A percentile compares a stretch with the other conserved stretches of the same genome.
These are phyloP conservation scores for Pagetopsis macropterus DNA, from an alignment of 2,797 vertebrate genomes.

Conservation along the genomic window DNA sequence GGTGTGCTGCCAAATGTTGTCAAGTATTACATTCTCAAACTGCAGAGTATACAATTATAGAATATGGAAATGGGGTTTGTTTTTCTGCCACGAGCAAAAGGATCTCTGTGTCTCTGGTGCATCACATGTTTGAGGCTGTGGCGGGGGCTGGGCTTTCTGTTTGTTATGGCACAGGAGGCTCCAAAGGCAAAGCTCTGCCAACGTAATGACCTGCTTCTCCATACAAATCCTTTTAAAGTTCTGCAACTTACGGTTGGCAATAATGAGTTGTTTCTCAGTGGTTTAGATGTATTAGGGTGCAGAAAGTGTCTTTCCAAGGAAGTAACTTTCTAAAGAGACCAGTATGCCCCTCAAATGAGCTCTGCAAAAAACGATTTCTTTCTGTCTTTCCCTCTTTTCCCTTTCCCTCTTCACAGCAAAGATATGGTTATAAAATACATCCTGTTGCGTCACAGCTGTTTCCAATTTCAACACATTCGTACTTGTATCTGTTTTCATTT, in stretches of 20 bases:
- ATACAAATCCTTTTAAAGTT: constrained; percentile 48
- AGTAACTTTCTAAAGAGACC: constrained; percentile 50
- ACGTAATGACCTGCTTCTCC: constrained; percentile 47
- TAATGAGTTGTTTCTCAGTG: constrained; percentile 42
- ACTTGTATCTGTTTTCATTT: constrained; percentile 17
- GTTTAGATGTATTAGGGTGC: constrained; percentile 52
- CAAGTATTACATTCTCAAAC: neutral
- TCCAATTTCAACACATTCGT: constrained; percentile 12
- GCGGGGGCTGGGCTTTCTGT: constrained; percentile 25
- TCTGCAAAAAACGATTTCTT: constrained; percentile 1
- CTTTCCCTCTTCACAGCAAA: neutral
- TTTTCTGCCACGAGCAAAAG: neutral
- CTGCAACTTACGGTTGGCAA: constrained; percentile 49
- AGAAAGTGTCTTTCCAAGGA: constrained; percentile 44
- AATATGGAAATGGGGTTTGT: constrained; percentile 2
- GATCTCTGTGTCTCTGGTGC: constrained; percentile 1
- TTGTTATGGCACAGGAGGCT: constrained; percentile 34
- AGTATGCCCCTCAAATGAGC: constrained; percentile 25
- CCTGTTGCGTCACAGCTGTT: constrained; percentile 26
- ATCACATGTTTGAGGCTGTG: constrained; percentile 27
- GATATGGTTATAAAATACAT: constrained; percentile 2
- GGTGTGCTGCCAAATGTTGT: neutral
- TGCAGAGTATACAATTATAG: neutral
- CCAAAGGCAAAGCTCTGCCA: constrained; percentile 41
- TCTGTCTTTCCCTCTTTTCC: neutral